Base-by-base conservation (phyloP, 2,113 vertebrate genomes). In the Paraplagusia blochii region DNA sequence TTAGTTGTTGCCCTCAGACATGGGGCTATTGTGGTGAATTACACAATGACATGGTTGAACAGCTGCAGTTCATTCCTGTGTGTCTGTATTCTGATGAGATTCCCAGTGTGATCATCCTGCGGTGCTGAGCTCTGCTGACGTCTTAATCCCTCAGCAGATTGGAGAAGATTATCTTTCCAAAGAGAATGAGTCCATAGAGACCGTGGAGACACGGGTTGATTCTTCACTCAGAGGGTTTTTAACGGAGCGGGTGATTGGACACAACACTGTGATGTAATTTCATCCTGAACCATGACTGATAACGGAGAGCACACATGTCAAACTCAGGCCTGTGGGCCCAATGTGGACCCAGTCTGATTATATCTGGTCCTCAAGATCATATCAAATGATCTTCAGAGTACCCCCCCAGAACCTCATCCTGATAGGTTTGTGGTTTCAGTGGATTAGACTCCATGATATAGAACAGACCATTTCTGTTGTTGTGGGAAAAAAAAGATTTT, bases 121-220 rank as follows among this genome's bases (percentile, higher is more conserved):
- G 66, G 69, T 80, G 59, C 58, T 66, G 66, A 62, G 68, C 74
- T 67, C 81, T 86, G 11, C 83, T 81, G 83, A 80, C 53, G 61
- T 83, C 61, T 82, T 85, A 88, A 88, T 87, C 88, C 82, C 81
- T 74, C 72, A 52, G 68, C 81, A 87, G 86, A 88, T 82, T 86
- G 86, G 52, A 56, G 82, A 65, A 88, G 88, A 89, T 89, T 89
- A 88, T 89, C 79, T 81, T 88, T 89, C 86, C 88, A 88, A 88
- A 87, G 85, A 88, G 85, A 89, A 88, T 85, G 75, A 84, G 79
- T 58, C 79, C 80, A 80, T 79, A 74, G 82, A 85, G 86, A 89
- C 83, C 69, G 77, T 79, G 70, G 79, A 84, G 83, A 87, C 85
- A 87, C 82, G 85, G 85, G 83, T 76, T 83, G 82, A 60, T 82